Evolutionary conservation across 2,113 vertebrate genomes (phyloP).

Genomic region (Menura novaehollandiae): DNA sequence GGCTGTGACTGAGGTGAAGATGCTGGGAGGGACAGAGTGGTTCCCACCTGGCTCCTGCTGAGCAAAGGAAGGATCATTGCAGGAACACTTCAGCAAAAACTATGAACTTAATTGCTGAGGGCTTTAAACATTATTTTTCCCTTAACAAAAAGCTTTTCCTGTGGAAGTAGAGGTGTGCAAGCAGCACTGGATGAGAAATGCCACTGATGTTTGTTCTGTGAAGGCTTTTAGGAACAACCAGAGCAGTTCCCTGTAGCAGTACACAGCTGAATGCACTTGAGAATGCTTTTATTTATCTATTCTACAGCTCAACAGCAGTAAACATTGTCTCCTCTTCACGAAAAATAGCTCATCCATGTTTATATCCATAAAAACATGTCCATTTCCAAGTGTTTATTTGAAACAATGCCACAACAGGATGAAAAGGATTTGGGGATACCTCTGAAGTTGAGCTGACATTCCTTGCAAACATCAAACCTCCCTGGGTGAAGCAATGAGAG

Average conservation of each 20-base stretch:
- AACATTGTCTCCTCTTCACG: neutral
- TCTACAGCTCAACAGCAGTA: neutral
- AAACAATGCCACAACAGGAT: neutral
- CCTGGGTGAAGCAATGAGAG: fast-evolving
- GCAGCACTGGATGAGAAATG: neutral
- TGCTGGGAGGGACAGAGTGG: neutral
- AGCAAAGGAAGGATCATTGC: neutral
- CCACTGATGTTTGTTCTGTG: fast-evolving
- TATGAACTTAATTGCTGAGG: neutral
- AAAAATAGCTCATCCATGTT: neutral
- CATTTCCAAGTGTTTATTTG: neutral
- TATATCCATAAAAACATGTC: neutral
- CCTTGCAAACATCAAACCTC: neutral
- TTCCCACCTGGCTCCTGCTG: neutral
- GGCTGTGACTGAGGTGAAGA: neutral
- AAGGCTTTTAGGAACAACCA: neutral
- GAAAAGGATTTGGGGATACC: neutral
- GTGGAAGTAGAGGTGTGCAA: neutral
- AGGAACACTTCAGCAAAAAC: neutral
- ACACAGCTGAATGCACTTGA: neutral
- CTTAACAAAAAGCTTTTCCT: neutral
- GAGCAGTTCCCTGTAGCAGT: neutral
- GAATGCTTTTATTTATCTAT: neutral
- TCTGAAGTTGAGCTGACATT: neutral
- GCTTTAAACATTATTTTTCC: neutral